phyloP scores from a whole-genome alignment of 2,888 invertebrate species.

The Lamellibrachia satsuma region DNA sequence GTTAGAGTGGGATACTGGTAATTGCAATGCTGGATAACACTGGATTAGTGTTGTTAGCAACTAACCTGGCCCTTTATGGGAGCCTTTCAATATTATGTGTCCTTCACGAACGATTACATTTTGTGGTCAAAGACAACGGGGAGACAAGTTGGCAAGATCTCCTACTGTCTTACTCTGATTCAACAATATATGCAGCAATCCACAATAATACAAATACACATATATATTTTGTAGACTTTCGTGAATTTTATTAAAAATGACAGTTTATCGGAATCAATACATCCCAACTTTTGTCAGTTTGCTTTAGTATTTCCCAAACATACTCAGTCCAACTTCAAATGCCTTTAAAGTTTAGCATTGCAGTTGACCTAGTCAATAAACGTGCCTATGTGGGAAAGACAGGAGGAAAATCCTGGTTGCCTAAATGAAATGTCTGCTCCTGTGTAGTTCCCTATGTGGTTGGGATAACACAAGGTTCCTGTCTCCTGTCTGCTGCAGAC shows the following conservation, averaged over 20 bases:
- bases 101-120: background rate
- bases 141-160: background rate
- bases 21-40: background rate
- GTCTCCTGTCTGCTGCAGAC: background rate
- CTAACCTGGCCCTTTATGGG: background rate
- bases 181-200: background rate
- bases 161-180: background rate
- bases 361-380: background rate
- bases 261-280: no score
- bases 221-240: no score
- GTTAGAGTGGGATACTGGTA: background rate
- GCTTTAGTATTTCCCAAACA: no score
- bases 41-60: background rate
- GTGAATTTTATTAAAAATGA: no score
- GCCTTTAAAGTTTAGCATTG: background rate
- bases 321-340: no score
- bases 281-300: no score
- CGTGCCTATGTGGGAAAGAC: background rate
- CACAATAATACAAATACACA: no score
- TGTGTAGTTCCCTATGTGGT: slow-evolving; percentile 2
- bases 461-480: background rate
- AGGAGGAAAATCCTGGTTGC: background rate
- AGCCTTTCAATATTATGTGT: background rate
- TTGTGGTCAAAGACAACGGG: background rate
- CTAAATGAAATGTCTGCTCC: background rate